Percentiles rank a stretch among this genome's conserved stretches.
These are phyloP conservation scores for Petrolisthes cinctipes DNA, from an alignment of 2,888 invertebrate genomes.

Conservation along the genomic window DNA sequence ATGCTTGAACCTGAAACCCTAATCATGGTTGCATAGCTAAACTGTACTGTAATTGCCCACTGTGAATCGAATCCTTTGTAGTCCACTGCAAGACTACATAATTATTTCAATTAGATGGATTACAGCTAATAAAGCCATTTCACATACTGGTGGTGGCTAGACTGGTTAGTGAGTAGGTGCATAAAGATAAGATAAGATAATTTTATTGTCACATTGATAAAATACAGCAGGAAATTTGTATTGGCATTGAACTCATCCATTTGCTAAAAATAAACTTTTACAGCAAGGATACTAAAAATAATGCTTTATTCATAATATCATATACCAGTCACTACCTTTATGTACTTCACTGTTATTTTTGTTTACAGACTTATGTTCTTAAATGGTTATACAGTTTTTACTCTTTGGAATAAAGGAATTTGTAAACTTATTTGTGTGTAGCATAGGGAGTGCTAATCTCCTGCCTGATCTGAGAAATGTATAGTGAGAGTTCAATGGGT, in stretches of 20 bases:
- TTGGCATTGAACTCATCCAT: no score
- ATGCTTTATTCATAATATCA: neutral
- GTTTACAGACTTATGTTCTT: neutral
- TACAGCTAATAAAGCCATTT: no score
- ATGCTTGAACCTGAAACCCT: no score
- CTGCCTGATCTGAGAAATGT: slow-evolving; percentile 11
- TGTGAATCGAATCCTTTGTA: no score
- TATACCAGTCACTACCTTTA: neutral
- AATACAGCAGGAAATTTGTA: neutral
- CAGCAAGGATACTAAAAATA: neutral
- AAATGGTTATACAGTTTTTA: slow-evolving; percentile 10
- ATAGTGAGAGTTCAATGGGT: slow-evolving; percentile 4
- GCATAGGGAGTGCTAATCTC: slow-evolving; percentile 2
- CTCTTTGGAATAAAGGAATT: slow-evolving; percentile 16
- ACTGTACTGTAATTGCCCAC: no score
- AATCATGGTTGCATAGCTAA: no score
- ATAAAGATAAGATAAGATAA: neutral
- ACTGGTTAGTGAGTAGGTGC: no score
- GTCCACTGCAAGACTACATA: no score
- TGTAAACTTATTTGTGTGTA: slow-evolving; percentile 2
- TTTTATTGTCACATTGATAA: neutral
- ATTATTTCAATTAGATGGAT: no score
- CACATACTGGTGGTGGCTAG: no score
- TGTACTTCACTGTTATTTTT: neutral
- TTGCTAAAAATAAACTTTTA: neutral